These are phyloP conservation scores for Tragopan temminckii DNA, from an alignment of 2,797 vertebrate species.

Conservation along the genomic window DNA sequence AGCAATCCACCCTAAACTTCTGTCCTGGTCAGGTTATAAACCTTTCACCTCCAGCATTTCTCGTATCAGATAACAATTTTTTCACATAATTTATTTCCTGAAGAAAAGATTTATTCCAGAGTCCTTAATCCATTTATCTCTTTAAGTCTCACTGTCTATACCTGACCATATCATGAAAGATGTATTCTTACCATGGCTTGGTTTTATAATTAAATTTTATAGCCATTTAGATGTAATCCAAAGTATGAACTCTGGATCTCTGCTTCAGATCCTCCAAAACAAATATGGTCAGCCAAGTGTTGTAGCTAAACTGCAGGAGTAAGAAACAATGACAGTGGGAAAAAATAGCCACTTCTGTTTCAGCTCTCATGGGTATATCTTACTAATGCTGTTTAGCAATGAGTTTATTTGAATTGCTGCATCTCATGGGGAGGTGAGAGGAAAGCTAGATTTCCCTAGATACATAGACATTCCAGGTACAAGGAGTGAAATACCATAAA, in stretches of 20 bases:
- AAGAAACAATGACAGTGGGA: background rate
- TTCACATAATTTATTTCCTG: background rate
- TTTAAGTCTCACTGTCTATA: background rate
- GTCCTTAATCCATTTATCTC: background rate
- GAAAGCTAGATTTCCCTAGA: background rate
- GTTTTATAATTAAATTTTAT: background rate
- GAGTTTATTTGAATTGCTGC: background rate
- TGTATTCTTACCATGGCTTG: background rate
- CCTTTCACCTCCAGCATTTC: background rate
- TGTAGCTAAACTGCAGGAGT: background rate
- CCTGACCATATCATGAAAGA: background rate
- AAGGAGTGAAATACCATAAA: background rate
- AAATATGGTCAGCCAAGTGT: background rate
- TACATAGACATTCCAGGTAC: background rate
- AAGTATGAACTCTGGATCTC: background rate
- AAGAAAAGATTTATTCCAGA: background rate
- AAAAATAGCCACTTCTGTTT: background rate
- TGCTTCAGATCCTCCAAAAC: background rate
- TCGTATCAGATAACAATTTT: background rate
- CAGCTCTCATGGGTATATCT: background rate
- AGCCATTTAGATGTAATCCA: background rate
- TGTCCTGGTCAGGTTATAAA: background rate
- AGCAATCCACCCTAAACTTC: background rate
- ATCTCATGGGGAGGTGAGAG: background rate
- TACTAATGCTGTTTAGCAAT: background rate